Evolutionary conservation across 1,140 invertebrate genomes (phyloP).

Genomic region (Drosophila kurseongensis): DNA sequence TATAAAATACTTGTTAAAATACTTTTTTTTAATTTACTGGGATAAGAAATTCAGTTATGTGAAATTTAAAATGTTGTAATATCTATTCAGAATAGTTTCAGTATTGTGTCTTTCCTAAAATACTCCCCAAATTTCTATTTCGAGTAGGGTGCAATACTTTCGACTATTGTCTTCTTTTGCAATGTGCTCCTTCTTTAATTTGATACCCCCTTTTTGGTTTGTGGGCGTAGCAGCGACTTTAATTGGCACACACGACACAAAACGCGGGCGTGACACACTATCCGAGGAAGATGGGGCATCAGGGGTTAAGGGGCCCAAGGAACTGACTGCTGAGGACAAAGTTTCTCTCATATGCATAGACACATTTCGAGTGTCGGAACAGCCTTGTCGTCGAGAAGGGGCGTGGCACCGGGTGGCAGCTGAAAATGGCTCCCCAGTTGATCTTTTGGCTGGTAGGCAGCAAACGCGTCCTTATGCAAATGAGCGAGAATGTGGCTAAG

Average conservation of each 20-base stretch:
- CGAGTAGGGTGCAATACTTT: no score
- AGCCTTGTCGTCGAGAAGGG: not conserved
- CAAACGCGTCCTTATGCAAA: constrained; percentile 73
- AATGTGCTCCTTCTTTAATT: not conserved
- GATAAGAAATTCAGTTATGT: no score
- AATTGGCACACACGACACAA: constrained; percentile 75
- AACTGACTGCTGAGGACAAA: constrained; percentile 41
- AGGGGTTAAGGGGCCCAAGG: not conserved
- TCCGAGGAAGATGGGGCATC: not conserved
- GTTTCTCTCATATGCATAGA: constrained; percentile 69
- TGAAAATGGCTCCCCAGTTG: constrained; percentile 72
- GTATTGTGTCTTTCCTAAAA: no score
- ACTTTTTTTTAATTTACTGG: no score
- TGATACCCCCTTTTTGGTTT: not conserved
- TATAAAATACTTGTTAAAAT: no score
- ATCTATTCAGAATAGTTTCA: no score
- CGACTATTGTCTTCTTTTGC: not conserved
- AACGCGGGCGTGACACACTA: constrained; percentile 65
- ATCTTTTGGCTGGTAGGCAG: constrained; percentile 72
- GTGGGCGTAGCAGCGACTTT: constrained; percentile 61
- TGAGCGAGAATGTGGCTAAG: constrained; percentile 28
- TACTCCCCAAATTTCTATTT: no score
- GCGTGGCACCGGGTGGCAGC: constrained; percentile 8
- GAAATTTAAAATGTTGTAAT: no score
- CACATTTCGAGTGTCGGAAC: constrained; percentile 52